phyloP scores from a whole-genome alignment of 2,797 vertebrate species.

The Amniataba percoides region DNA sequence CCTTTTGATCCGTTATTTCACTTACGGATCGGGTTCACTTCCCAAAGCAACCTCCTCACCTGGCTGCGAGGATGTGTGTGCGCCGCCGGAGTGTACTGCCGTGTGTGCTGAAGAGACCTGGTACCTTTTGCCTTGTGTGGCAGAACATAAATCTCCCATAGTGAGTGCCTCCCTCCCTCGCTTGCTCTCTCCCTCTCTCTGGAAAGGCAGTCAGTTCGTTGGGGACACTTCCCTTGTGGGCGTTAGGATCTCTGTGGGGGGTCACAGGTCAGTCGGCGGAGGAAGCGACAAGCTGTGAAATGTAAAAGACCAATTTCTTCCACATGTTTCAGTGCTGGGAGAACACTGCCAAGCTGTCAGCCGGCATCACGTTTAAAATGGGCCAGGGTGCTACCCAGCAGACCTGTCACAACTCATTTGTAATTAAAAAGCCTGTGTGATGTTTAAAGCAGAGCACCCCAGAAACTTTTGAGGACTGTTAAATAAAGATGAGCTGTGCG shows the following conservation, averaged over 20 bases:
- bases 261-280: slow-evolving; percentile 94
- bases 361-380: slow-evolving; percentile 90
- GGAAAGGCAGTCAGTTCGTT: slow-evolving; percentile 81
- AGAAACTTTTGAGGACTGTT: slow-evolving; percentile 87
- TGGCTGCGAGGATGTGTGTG: slow-evolving; percentile 51
- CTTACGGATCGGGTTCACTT: slow-evolving; percentile 81
- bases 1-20: slow-evolving; percentile 86
- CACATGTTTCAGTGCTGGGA: slow-evolving; percentile 95
- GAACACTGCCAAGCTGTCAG: slow-evolving; percentile 92
- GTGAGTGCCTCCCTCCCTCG: slow-evolving; percentile 67
- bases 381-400: slow-evolving; percentile 90
- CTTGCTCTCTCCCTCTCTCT: slow-evolving; percentile 70
- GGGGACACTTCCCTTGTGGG: slow-evolving; percentile 95
- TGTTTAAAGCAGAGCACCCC: slow-evolving; percentile 93
- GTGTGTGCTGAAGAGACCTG: slow-evolving; percentile 53
- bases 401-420: slow-evolving; percentile 96
- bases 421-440: slow-evolving; percentile 91
- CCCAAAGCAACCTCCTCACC: slow-evolving; percentile 77
- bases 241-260: slow-evolving; percentile 93
- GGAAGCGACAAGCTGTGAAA: slow-evolving; percentile 99
- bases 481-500: slow-evolving; percentile 88
- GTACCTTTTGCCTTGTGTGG: slow-evolving; percentile 73
- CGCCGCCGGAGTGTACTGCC: slow-evolving; percentile 30
- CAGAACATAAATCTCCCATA: slow-evolving; percentile 88
- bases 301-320: slow-evolving; percentile 99